phyloP scores from a whole-genome alignment of 1,140 invertebrate species.

The Mizuhopecten yessoensis region DNA sequence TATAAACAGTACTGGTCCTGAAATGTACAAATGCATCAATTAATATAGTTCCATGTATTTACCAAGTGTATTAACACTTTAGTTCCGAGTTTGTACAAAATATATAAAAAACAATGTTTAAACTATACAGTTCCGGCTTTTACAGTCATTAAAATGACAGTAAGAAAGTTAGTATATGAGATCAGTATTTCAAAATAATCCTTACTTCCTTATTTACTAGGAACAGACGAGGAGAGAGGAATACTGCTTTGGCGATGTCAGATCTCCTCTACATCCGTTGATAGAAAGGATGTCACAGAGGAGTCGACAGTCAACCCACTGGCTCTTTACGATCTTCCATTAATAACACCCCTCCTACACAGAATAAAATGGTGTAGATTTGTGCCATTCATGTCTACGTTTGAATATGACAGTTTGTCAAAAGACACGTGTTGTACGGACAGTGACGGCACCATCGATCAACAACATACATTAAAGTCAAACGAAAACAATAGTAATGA shows the following conservation, averaged over 20 bases:
- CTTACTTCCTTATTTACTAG: slow-evolving; percentile 63
- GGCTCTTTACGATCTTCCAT: slow-evolving; percentile 71
- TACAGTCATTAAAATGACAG: too few species aligned
- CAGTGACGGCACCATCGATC: neutral
- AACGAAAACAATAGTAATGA: neutral
- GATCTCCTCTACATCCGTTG: slow-evolving; percentile 25
- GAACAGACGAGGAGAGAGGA: slow-evolving; percentile 75
- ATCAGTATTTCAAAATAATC: neutral
- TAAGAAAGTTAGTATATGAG: neutral
- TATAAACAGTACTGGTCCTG: too few species aligned
- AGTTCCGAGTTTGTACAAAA: too few species aligned
- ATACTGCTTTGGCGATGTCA: slow-evolving; percentile 72
- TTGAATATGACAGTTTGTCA: slow-evolving; percentile 51
- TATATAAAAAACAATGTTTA: too few species aligned
- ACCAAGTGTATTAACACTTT: too few species aligned
- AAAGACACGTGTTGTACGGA: slow-evolving; percentile 1
- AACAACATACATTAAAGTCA: neutral
- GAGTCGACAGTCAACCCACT: neutral
- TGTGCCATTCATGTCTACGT: slow-evolving; percentile 75
- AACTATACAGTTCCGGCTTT: too few species aligned
- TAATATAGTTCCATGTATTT: too few species aligned
- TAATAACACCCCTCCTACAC: slow-evolving; percentile 64
- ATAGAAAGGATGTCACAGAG: neutral
- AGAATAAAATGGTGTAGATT: slow-evolving; percentile 63
- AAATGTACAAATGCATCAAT: too few species aligned